Conservation (phyloP, 2,113 vertebrate genomes). For the Proteles cristata region DNA sequence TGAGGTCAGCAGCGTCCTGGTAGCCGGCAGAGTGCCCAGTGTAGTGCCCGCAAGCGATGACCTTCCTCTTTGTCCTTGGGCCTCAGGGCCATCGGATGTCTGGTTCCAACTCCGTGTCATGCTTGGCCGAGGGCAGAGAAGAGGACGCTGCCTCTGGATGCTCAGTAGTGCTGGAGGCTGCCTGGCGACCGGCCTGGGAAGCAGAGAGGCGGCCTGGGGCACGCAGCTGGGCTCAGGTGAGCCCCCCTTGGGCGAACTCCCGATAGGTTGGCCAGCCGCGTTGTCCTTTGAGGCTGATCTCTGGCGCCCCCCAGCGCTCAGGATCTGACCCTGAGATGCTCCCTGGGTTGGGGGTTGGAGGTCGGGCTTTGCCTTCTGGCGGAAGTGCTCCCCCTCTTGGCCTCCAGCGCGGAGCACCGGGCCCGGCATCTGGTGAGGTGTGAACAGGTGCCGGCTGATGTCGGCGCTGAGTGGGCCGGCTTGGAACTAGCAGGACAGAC, state of each 20-base stretch:
- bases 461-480: rapidly evolving
- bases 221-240: not conserved
- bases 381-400: rapidly evolving
- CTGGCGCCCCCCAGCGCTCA: not conserved
- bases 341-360: rapidly evolving
- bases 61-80: not conserved
- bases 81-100: not conserved
- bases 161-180: rapidly evolving
- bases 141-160: rapidly evolving
- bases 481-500: not conserved
- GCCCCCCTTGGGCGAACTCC: rapidly evolving
- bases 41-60: too few relatives aligned
- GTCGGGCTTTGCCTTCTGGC: rapidly evolving
- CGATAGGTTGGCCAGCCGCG: rapidly evolving
- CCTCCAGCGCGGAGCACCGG: rapidly evolving
- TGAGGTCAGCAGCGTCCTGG: not conserved
- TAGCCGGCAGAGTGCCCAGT: rapidly evolving
- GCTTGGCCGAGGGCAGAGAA: not conserved
- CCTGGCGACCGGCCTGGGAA: not conserved
- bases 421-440: not conserved
- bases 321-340: not conserved
- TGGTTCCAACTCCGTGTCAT: too few relatives aligned
- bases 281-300: not conserved
- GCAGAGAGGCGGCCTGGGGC: not conserved
- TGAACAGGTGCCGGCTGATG: rapidly evolving